Evolutionary conservation across 2,113 vertebrate genomes (phyloP).

Genomic region (Ranitomeya imitator): DNA sequence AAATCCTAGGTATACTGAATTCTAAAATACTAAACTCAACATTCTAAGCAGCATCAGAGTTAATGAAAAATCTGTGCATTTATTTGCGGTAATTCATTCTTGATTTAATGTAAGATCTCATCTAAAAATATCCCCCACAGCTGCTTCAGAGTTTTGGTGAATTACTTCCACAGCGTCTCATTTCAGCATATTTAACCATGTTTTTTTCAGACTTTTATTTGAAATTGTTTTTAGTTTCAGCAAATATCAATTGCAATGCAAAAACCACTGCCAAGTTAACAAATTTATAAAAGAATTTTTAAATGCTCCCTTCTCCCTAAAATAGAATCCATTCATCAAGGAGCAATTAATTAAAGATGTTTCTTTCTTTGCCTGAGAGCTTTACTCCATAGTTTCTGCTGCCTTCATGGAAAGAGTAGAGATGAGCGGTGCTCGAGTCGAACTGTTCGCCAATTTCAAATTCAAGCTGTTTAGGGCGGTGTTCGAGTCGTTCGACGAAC

Average conservation of each 20-base stretch:
- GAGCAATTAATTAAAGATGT: background rate
- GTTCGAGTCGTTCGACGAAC: too few species aligned
- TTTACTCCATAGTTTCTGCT: background rate
- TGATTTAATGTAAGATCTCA: slow-evolving; percentile 31
- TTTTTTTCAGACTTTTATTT: background rate
- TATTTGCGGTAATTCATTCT: slow-evolving; percentile 49
- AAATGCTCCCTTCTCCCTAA: background rate
- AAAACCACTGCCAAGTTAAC: background rate
- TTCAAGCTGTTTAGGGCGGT: too few species aligned
- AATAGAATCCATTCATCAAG: background rate
- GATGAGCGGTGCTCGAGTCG: too few species aligned
- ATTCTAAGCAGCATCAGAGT: slow-evolving; percentile 19
- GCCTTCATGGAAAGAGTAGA: background rate
- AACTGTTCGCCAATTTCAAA: too few species aligned
- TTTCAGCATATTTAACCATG: slow-evolving; percentile 8
- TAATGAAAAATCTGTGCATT: slow-evolving; percentile 41
- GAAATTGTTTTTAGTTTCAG: background rate
- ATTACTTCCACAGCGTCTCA: slow-evolving; percentile 31
- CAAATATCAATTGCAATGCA: background rate
- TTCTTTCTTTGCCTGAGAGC: background rate
- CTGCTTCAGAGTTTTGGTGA: slow-evolving; percentile 39
- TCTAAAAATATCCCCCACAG: slow-evolving; percentile 46
- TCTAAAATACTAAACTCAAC: background rate
- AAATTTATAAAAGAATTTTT: background rate
- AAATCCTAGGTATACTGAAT: background rate